phyloP scores from a whole-genome alignment of 2,113 vertebrate genomes.

The Cheirogaleus medius region DNA sequence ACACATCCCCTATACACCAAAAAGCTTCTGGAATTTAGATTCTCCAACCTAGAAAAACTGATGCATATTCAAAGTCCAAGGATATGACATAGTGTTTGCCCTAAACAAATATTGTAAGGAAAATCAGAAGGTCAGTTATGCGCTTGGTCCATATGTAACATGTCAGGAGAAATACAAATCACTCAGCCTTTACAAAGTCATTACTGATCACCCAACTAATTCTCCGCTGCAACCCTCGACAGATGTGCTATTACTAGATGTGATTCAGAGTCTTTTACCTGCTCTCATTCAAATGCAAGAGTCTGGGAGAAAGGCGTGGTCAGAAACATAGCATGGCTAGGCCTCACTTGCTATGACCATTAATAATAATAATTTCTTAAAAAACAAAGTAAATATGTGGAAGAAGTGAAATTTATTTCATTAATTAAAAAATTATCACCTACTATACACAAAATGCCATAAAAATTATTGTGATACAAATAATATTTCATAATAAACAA shows the following conservation, averaged over 20 bases:
- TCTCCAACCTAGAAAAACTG: neutral
- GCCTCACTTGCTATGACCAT: neutral
- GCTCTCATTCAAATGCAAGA: neutral
- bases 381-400: neutral
- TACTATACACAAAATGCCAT: neutral
- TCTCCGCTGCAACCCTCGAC: neutral
- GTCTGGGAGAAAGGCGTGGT: neutral
- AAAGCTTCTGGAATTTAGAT: neutral
- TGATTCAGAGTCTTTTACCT: neutral
- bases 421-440: neutral
- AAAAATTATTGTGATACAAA: neutral
- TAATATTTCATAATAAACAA: neutral
- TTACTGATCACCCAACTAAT: neutral
- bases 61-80: neutral
- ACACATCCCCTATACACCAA: neutral
- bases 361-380: neutral
- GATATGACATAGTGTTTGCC: neutral
- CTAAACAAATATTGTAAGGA: neutral
- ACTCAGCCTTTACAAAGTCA: neutral
- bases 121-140: neutral
- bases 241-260: neutral
- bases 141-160: neutral
- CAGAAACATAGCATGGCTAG: neutral
- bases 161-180: neutral
- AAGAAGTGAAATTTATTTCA: neutral